A percentile compares a stretch with the other conserved stretches of the same genome.
Conservation (phyloP, 1,140 invertebrate genomes). For the Lepidotrigona ventralis region DNA sequence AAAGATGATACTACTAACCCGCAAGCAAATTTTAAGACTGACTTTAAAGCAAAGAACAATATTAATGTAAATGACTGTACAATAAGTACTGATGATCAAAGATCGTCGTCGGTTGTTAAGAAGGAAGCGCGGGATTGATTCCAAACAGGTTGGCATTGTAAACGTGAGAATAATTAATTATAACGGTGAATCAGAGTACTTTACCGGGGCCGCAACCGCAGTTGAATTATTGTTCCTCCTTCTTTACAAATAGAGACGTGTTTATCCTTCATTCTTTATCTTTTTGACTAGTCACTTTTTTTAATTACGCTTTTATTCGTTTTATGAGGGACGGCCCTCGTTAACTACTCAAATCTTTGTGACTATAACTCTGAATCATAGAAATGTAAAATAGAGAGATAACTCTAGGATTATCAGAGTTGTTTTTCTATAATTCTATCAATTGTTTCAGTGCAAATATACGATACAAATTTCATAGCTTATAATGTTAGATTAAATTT, state of each 20-base stretch:
- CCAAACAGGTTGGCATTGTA: conserved; percentile 40
- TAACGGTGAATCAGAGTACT: conserved; percentile 55
- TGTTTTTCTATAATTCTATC: conserved; percentile 5
- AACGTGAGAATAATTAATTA: conserved; percentile 49
- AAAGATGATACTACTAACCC: conserved; percentile 68
- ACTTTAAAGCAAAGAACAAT: conserved; percentile 77
- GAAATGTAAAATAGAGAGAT: background rate
- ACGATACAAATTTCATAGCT: background rate
- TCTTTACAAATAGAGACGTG: background rate
- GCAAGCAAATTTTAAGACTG: conserved; percentile 78
- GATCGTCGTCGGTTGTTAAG: conserved; percentile 64
- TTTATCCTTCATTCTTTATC: background rate
- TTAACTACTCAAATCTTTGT: conserved; percentile 23
- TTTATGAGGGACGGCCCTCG: conserved; percentile 27
- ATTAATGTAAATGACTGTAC: conserved; percentile 68
- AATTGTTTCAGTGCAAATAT: background rate
- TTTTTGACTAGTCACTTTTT: conserved; percentile 33
- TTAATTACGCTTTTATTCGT: conserved; percentile 12
- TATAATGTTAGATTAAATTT: background rate
- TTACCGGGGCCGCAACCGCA: conserved; percentile 39
- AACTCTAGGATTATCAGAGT: conserved; percentile 7
- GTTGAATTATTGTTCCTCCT: conserved; percentile 25
- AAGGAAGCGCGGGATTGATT: conserved; percentile 71
- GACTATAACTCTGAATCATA: conserved; percentile 15
- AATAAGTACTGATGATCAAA: conserved; percentile 61